phyloP scores from a whole-genome alignment of 2,113 vertebrate species.

The Monopterus albus region DNA sequence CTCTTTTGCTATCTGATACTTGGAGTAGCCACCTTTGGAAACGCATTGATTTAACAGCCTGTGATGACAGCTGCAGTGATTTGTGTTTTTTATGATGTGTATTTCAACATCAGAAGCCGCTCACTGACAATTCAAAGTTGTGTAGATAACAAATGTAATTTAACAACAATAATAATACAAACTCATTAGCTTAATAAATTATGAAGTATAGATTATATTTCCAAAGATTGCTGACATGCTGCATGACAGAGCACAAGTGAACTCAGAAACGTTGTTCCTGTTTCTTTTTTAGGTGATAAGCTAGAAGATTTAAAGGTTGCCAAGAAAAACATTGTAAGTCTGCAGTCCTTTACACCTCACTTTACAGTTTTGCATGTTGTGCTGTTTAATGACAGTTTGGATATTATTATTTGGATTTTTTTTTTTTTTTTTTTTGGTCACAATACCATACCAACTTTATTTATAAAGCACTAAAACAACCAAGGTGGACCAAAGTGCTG shows the following conservation, averaged over 20 bases:
- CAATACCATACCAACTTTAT: no score
- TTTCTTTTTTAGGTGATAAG: conserved; percentile 87
- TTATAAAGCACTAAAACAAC: no score
- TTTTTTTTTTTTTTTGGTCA: no score
- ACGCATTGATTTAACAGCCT: no score
- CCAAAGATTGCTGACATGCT: no score
- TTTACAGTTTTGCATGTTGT: background rate
- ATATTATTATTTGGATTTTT: no score
- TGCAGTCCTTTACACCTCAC: background rate
- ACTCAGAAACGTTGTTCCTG: background rate
- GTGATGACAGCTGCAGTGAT: no score
- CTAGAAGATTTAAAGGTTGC: conserved; percentile 92
- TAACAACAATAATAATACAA: background rate
- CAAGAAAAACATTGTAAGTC: conserved; percentile 97
- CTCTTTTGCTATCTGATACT: background rate
- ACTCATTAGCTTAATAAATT: background rate
- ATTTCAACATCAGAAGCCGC: no score
- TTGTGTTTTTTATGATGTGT: no score
- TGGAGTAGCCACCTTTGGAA: background rate
- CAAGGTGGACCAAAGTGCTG: no score
- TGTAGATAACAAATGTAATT: background rate
- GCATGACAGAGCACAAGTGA: background rate
- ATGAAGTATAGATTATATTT: background rate
- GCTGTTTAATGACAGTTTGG: background rate
- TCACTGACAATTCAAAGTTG: no score